phyloP scores from a whole-genome alignment of 2,888 invertebrate genomes.

The Caenorhabditis zanzibari region DNA sequence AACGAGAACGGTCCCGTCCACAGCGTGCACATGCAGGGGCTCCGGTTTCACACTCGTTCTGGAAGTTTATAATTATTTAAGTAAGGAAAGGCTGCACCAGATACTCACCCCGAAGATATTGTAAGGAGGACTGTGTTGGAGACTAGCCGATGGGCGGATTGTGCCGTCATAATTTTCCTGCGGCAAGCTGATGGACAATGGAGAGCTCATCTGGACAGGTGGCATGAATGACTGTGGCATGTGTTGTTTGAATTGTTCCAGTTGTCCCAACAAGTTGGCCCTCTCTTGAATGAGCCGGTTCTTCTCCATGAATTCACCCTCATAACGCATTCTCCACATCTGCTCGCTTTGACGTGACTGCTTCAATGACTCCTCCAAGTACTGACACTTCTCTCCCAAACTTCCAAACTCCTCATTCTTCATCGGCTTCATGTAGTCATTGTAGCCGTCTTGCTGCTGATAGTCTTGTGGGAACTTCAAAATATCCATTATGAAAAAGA shows the following conservation, averaged over 20 bases:
- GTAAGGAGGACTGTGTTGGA: constrained; percentile 68
- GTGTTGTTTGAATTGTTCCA: constrained; percentile 26
- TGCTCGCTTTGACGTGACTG: constrained; percentile 51
- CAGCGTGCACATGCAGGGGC: constrained; percentile 74
- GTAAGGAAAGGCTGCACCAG: too few relatives aligned
- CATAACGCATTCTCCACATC: constrained; percentile 52
- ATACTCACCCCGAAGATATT: constrained; percentile 68
- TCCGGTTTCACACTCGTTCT: constrained; percentile 66
- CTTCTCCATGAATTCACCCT: constrained; percentile 68
- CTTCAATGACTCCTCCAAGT: constrained; percentile 73
- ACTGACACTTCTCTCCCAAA: constrained; percentile 43
- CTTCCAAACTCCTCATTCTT: constrained; percentile 36
- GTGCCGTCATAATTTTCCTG: constrained; percentile 57
- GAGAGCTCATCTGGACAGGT: constrained; percentile 42
- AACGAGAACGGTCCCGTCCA: constrained; percentile 72
- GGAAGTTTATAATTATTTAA: constrained; percentile 7
- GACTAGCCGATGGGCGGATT: constrained; percentile 61
- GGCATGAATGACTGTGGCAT: constrained; percentile 31
- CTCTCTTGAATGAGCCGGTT: constrained; percentile 66
- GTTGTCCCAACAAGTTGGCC: constrained; percentile 55
- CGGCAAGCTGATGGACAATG: constrained; percentile 45
- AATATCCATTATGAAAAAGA: background rate
- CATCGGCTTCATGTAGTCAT: constrained; percentile 34
- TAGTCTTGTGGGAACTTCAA: constrained; percentile 49
- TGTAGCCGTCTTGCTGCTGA: constrained; percentile 30